A percentile compares a stretch with the other conserved stretches of the same genome.
These are phyloP conservation scores for Drosophila crucigera DNA, from an alignment of 2,888 invertebrate genomes.

Conservation along the genomic window DNA sequence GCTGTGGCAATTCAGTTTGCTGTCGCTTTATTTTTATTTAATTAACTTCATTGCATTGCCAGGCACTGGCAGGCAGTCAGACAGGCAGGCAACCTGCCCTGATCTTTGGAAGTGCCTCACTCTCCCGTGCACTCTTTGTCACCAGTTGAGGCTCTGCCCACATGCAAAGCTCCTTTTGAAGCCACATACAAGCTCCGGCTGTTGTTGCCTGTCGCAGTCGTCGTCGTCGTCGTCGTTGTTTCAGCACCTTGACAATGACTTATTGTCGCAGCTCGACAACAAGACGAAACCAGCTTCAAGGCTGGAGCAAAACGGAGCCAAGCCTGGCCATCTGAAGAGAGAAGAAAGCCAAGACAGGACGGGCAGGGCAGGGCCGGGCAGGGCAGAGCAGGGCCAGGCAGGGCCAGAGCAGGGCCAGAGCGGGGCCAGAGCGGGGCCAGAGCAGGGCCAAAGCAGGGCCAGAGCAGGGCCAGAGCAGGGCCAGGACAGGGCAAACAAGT, in stretches of 20 bases:
- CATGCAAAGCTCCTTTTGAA: conserved; percentile 61
- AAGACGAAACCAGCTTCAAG: conserved; percentile 21
- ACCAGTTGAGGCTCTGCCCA: conserved; percentile 46
- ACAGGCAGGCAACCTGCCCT: conserved; percentile 39
- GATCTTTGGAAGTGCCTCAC: conserved; percentile 14
- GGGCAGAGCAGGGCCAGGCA: not conserved
- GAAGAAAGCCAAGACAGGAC: conserved; percentile 1
- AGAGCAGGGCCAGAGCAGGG: not conserved
- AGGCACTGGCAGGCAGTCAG: conserved; percentile 19
- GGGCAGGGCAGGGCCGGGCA: not conserved
- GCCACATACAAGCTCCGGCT: conserved; percentile 33
- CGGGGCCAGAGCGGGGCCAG: not conserved
- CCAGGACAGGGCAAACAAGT: conserved; percentile 36
- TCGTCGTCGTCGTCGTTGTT: conserved; percentile 57
- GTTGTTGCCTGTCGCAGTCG: conserved; percentile 55
- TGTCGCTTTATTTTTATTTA: conserved; percentile 77
- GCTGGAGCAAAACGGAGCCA: conserved; percentile 19
- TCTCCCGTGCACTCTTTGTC: conserved; percentile 11
- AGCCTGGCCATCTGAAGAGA: not conserved
- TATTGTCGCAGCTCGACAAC: conserved; percentile 60
- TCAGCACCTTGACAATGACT: conserved; percentile 79
- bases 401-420: not conserved
- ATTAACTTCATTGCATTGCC: conserved; percentile 75
- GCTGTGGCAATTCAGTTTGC: conserved; percentile 69
- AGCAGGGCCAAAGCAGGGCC: not conserved